A percentile compares a stretch with the other conserved stretches of the same genome.
Evolutionary conservation across 2,113 vertebrate genomes (phyloP).

Genomic region (Archocentrus centrarchus): DNA sequence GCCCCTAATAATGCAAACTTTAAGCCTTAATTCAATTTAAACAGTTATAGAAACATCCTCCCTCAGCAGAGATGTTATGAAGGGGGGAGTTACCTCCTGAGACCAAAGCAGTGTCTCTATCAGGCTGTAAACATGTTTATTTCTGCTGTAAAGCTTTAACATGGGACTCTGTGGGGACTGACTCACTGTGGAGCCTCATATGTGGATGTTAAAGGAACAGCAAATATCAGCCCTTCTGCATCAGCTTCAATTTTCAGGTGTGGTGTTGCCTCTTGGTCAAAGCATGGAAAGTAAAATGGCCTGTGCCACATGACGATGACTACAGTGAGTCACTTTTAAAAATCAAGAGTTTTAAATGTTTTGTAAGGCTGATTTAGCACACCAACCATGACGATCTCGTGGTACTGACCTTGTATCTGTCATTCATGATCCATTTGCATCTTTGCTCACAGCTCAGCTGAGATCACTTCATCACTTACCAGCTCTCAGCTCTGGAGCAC

Average conservation of each 20-base stretch:
- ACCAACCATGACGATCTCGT: background rate
- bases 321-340: too few relatives aligned
- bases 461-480: background rate
- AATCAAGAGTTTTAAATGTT: too few relatives aligned
- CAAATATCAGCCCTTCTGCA: background rate
- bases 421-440: background rate
- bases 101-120: background rate
- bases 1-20: background rate
- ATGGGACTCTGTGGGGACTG: background rate
- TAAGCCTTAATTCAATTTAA: too few relatives aligned
- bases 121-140: background rate
- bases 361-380: background rate
- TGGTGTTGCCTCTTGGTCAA: too few relatives aligned
- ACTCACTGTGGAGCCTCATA: background rate
- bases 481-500: background rate
- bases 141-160: background rate
- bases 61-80: background rate
- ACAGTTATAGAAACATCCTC: background rate
- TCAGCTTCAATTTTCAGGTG: too few relatives aligned
- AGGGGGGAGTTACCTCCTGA: background rate
- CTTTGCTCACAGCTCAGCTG: background rate
- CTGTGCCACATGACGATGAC: too few relatives aligned
- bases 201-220: background rate
- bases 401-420: background rate
- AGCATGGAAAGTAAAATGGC: too few relatives aligned